phyloP scores from a whole-genome alignment of 2,888 invertebrate species.

The Chrysomela aeneicollis region DNA sequence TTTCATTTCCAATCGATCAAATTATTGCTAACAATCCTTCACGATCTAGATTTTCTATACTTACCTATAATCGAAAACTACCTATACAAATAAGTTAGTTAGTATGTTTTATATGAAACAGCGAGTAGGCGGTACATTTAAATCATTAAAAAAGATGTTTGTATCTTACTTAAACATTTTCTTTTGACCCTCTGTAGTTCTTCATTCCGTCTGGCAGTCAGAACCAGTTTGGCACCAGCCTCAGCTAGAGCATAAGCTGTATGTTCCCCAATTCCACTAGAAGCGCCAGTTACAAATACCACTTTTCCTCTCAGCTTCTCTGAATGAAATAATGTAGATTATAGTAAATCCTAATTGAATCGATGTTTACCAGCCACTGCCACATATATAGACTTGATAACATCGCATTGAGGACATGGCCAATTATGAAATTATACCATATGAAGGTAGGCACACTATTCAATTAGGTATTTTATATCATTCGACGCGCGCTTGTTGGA shows the following conservation, averaged over 20 bases:
- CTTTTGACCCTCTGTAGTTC: slow-evolving; percentile 73
- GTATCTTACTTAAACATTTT: slow-evolving; percentile 66
- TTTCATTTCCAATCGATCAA: too few species aligned
- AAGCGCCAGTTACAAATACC: slow-evolving; percentile 86
- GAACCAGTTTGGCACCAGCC: slow-evolving; percentile 70
- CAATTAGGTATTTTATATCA: too few species aligned
- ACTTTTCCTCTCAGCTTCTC: slow-evolving; percentile 68
- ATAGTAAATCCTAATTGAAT: neutral
- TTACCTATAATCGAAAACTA: too few species aligned
- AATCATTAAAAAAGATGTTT: neutral
- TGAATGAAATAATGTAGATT: slow-evolving; percentile 29
- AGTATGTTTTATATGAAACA: too few species aligned
- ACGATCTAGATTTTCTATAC: too few species aligned
- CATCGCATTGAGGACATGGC: too few species aligned
- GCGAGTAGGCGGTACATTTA: neutral
- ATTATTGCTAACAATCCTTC: too few species aligned
- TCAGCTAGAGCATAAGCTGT: slow-evolving; percentile 74
- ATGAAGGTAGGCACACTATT: too few species aligned
- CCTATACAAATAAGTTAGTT: too few species aligned
- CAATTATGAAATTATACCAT: too few species aligned
- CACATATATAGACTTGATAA: neutral
- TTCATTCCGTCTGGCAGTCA: slow-evolving; percentile 71
- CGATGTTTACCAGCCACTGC: neutral
- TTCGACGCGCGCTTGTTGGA: too few species aligned
- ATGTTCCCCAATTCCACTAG: slow-evolving; percentile 82